phyloP scores from a whole-genome alignment of 2,113 vertebrate genomes.

The Pelmatolapia mariae region DNA sequence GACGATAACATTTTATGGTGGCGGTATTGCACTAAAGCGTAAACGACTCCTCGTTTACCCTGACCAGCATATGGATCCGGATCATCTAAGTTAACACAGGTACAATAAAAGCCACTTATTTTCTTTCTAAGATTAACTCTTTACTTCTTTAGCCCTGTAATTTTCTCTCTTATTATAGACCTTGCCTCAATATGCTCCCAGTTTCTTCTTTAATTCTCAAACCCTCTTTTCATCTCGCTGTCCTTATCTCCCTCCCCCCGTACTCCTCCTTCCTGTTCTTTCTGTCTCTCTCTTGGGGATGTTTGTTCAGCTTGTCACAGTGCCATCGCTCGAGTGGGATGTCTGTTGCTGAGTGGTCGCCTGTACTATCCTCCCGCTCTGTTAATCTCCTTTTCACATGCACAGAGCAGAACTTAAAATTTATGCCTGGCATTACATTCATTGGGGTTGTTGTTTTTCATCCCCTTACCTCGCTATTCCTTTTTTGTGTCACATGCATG shows the following conservation, averaged over 20 bases:
- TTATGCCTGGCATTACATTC: background rate
- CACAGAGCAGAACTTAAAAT: conserved; percentile 18
- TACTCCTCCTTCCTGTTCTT: conserved; percentile 6
- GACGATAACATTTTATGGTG: background rate
- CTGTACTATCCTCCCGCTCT: conserved; percentile 11
- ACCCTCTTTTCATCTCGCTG: background rate
- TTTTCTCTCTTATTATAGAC: background rate
- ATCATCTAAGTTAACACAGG: background rate
- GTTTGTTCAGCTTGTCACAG: conserved; percentile 63
- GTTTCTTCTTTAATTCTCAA: background rate
- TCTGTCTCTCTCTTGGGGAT: conserved; percentile 40
- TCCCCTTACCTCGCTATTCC: background rate
- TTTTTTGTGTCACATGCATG: background rate
- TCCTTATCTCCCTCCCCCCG: background rate
- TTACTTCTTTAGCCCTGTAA: background rate
- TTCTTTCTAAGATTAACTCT: background rate
- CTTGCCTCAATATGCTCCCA: background rate
- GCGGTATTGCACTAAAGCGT: background rate
- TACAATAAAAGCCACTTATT: background rate
- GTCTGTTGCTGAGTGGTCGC: conserved; percentile 30
- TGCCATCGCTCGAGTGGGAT: conserved; percentile 25
- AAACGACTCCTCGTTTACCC: background rate
- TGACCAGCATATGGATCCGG: background rate
- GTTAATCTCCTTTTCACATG: conserved; percentile 44
- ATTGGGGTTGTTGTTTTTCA: background rate